phyloP scores from a whole-genome alignment of 2,888 invertebrate genomes.

The Parasteatoda lunata region DNA sequence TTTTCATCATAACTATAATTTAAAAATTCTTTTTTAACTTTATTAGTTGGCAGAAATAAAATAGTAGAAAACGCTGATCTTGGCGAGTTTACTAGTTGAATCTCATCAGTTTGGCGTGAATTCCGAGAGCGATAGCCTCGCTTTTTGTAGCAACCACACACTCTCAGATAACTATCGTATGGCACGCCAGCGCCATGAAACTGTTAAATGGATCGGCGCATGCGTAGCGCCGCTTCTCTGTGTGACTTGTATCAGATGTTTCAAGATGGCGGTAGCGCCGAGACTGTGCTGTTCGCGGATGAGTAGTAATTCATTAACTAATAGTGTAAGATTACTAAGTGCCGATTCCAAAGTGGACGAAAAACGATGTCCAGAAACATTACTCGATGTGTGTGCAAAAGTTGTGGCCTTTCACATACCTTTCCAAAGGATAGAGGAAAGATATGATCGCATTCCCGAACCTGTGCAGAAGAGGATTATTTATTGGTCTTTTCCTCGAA shows the following conservation, averaged over 20 bases:
- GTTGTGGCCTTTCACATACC: constrained; percentile 89
- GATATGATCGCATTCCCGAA: constrained; percentile 90
- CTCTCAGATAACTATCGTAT: neutral
- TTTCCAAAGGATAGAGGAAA: constrained; percentile 89
- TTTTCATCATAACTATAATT: too few species aligned
- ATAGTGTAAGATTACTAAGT: constrained; percentile 53
- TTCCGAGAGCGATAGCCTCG: constrained; percentile 27
- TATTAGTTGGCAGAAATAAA: too few species aligned
- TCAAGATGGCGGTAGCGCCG: constrained; percentile 71
- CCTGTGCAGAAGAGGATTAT: constrained; percentile 90
- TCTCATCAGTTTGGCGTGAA: constrained; percentile 45
- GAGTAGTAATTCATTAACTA: constrained; percentile 68
- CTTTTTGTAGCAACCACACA: constrained; percentile 12
- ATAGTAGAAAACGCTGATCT: too few species aligned
- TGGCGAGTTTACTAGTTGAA: constrained; percentile 31
- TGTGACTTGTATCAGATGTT: constrained; percentile 69
- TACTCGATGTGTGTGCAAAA: constrained; percentile 88
- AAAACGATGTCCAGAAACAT: constrained; percentile 78
- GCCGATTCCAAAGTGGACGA: constrained; percentile 62
- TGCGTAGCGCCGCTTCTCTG: constrained; percentile 54
- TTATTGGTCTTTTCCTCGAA: constrained; percentile 91
- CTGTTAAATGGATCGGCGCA: constrained; percentile 60
- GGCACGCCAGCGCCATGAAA: constrained; percentile 55
- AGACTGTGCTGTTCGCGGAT: constrained; percentile 71
- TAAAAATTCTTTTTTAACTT: too few species aligned